Conservation (phyloP, 2,113 vertebrate genomes). For the Athene cunicularia region DNA sequence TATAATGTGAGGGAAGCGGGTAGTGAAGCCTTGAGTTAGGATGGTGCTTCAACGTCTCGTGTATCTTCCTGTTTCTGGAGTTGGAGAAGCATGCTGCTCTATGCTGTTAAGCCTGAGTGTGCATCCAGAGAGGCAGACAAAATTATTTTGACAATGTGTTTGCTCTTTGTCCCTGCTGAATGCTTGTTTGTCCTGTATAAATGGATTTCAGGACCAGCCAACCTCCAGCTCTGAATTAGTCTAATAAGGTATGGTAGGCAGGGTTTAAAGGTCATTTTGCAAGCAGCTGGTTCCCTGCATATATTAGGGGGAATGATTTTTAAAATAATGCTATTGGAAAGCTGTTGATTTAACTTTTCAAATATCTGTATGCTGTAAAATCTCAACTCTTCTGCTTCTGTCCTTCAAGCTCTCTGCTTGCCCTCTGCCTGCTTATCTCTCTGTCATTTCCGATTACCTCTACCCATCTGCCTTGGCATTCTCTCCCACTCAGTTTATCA, state of each 20-base stretch:
- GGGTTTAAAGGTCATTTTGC: slow-evolving; percentile 17
- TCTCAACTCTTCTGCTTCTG: not conserved
- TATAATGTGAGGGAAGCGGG: not conserved
- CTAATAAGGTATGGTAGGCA: not conserved
- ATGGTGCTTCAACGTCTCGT: not conserved
- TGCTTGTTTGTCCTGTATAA: slow-evolving; percentile 22
- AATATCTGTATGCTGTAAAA: not conserved
- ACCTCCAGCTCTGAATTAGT: slow-evolving; percentile 4
- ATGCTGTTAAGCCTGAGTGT: not conserved
- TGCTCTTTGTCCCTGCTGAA: not conserved
- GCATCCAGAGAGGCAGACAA: not conserved
- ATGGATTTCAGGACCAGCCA: slow-evolving; percentile 33
- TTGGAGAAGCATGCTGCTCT: not conserved
- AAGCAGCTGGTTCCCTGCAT: slow-evolving; percentile 33
- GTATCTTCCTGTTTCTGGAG: not conserved
- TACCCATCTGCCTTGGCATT: slow-evolving; percentile 45
- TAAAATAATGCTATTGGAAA: slow-evolving; percentile 11
- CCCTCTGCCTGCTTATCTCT: slow-evolving; percentile 38
- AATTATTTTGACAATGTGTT: slow-evolving; percentile 39
- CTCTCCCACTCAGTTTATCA: slow-evolving; percentile 8
- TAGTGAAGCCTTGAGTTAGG: not conserved
- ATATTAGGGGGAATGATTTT: not conserved
- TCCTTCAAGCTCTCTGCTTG: slow-evolving; percentile 51
- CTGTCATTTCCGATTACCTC: slow-evolving; percentile 68
- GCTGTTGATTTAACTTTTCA: slow-evolving; percentile 30